A percentile compares a stretch with the other conserved stretches of the same genome.
These are phyloP conservation scores for Oncorhynchus tshawytscha DNA, from an alignment of 2,113 vertebrate genomes.

Conservation along the genomic window DNA sequence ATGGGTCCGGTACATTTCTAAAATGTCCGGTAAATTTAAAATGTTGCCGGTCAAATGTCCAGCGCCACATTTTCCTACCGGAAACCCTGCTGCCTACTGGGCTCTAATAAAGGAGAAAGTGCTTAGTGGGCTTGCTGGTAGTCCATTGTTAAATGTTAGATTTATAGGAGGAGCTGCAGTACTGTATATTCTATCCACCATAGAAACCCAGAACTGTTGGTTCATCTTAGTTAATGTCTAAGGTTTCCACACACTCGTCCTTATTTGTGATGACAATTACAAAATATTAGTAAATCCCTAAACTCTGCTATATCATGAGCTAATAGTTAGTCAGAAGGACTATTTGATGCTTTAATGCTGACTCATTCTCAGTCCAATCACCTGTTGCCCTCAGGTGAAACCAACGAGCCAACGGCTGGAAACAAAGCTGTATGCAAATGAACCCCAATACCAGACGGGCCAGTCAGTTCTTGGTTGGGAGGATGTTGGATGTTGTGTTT, in stretches of 20 bases:
- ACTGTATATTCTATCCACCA: no score
- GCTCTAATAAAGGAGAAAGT: no score
- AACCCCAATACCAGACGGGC: background rate
- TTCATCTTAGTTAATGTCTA: no score
- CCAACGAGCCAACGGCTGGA: constrained; percentile 34
- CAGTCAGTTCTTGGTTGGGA: background rate
- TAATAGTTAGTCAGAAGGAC: background rate
- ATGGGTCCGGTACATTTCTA: no score
- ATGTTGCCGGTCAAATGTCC: background rate
- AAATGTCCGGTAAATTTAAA: no score
- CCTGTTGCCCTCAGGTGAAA: constrained; percentile 48
- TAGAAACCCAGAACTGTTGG: no score
- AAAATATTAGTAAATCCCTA: background rate
- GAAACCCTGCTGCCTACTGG: constrained; percentile 9
- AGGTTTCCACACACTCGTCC: no score
- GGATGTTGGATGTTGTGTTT: constrained; percentile 14
- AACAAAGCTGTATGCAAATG: constrained; percentile 71
- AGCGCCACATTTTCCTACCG: background rate
- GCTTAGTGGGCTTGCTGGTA: no score
- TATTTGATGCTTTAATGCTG: background rate
- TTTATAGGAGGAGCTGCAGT: no score
- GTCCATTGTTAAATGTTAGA: no score
- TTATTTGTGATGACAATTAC: background rate
- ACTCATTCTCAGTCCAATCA: constrained; percentile 22
- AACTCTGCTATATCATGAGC: background rate